Evolutionary conservation across 2,797 vertebrate species (phyloP), one percentile per base, ranked within the genome.

Genomic region (Ispidina lecontei): DNA sequence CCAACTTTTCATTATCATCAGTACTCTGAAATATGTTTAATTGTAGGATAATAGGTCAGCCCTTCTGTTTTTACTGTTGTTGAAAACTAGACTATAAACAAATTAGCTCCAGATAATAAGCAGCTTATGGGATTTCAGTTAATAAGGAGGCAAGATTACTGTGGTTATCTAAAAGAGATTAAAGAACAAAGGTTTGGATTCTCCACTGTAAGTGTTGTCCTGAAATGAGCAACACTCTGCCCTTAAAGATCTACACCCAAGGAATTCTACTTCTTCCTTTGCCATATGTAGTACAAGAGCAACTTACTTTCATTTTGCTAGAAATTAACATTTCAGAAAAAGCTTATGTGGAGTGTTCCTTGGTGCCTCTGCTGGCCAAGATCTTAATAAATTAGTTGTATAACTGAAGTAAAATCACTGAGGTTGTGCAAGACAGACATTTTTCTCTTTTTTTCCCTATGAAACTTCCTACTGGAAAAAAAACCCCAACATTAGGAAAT

Each of bases 101-200:
- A 90, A 79, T 73, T 47, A 73, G 72, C 62, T 84, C 84, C 80
- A 77, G 80, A 74, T 70, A 92, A 90, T 87, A 89, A 94, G 77
- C 37, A 91, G 74, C 74, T 96, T 94, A 94, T 31, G 56, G 65
- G 80, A 95, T 94, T 92, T 89, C 75, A 77, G 55, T 67, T 95
- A 92, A 60, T 74, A 85, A 67, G 72, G 56, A 87, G 33, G 58
- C 33, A 90, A 93, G 95, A 91, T 85, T 94, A 92, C 47, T 62
- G 86, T 29, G 43, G 39, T 82, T 95, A 91, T 75, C 87, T 90
- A 93, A 88, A 89, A 81, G 79, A 2, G 3, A 88, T 76, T 86
- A 69, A 71, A 71, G 78, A 88, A 93, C 58, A 94, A 87, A 84
- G 74, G 47, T 90, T 78, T 2, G 4, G 54, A 71, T 94, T 82